These are phyloP conservation scores for Habropoda laboriosa DNA, from an alignment of 1,140 invertebrate species.

Conservation along the genomic window DNA sequence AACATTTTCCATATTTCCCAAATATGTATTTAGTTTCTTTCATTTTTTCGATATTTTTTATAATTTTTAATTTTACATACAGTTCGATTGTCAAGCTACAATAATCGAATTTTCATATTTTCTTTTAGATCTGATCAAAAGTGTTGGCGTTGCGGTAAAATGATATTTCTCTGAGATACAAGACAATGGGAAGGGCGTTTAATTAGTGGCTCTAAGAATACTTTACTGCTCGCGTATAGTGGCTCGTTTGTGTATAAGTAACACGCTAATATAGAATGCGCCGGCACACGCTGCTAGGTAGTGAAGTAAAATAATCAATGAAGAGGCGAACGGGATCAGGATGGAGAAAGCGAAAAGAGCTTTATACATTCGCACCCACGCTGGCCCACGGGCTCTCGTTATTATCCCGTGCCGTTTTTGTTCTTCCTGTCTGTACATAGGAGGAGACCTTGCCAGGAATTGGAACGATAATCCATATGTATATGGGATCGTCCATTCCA, in stretches of 20 bases:
- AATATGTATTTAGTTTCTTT: too few relatives aligned
- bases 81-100: too few relatives aligned
- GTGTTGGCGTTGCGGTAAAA: too few relatives aligned
- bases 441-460: constrained; percentile 57
- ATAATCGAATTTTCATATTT: too few relatives aligned
- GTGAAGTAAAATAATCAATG: constrained; percentile 69
- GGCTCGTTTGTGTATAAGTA: constrained; percentile 9
- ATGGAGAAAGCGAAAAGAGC: constrained; percentile 51
- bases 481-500: constrained; percentile 18
- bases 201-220: constrained; percentile 31
- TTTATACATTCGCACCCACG: constrained; percentile 58
- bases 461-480: background rate
- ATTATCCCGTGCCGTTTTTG: constrained; percentile 49
- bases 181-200: background rate
- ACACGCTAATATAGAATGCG: constrained; percentile 28
- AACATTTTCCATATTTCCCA: too few relatives aligned
- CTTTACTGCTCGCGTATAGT: background rate
- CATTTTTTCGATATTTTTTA: too few relatives aligned
- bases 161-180: background rate
- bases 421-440: constrained; percentile 43
- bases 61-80: too few relatives aligned
- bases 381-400: constrained; percentile 38
- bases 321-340: constrained; percentile 44
- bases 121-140: too few relatives aligned
- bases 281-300: constrained; percentile 35